Conservation (phyloP, 1,140 invertebrate species). For the Halesus radiatus region DNA sequence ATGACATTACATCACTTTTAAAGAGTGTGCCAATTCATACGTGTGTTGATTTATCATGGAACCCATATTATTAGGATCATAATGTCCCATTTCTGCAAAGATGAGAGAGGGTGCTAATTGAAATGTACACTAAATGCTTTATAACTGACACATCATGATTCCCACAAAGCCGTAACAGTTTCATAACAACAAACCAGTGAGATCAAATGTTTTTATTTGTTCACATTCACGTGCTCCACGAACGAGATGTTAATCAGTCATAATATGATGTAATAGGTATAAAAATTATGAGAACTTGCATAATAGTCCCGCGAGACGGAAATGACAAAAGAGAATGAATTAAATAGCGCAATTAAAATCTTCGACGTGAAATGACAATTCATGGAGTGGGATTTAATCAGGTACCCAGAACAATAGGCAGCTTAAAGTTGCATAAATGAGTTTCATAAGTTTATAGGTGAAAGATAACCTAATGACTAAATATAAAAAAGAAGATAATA, state of each 20-base stretch:
- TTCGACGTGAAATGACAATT: conserved; percentile 5
- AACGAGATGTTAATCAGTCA: too few relatives aligned
- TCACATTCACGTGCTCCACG: not conserved
- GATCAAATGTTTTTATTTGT: not conserved
- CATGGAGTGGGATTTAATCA: not conserved
- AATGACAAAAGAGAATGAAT: not conserved
- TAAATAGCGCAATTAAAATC: conserved; percentile 8
- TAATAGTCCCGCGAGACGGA: not conserved
- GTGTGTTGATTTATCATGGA: too few relatives aligned
- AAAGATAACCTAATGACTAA: not conserved
- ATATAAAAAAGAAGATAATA: too few relatives aligned
- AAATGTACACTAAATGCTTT: too few relatives aligned
- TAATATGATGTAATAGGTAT: too few relatives aligned
- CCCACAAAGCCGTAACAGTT: not conserved
- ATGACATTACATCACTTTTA: too few relatives aligned
- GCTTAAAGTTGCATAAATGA: conserved; percentile 10
- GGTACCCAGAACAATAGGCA: not conserved
- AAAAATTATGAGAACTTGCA: not conserved
- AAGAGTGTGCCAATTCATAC: too few relatives aligned
- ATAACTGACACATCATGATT: too few relatives aligned
- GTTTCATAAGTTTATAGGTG: not conserved
- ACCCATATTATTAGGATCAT: too few relatives aligned
- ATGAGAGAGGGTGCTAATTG: too few relatives aligned
- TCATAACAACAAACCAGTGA: not conserved
- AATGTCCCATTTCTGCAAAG: too few relatives aligned